These are phyloP conservation scores for Cyprinella venusta DNA, from an alignment of 2,797 vertebrate genomes.

Conservation along the genomic window DNA sequence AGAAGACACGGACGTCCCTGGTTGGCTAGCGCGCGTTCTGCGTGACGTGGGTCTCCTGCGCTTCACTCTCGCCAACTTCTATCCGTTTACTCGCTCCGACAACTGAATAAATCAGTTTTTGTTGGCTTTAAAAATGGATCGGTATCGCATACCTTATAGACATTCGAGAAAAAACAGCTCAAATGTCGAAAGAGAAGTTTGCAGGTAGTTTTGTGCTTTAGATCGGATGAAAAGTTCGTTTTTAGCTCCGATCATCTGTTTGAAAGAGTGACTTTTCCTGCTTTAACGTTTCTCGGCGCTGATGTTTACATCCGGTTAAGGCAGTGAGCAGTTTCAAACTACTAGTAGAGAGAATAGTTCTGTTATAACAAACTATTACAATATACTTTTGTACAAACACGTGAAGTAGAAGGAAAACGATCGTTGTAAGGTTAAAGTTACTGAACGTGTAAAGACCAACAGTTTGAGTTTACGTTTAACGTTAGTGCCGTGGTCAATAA, in stretches of 20 bases:
- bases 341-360: neutral
- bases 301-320: conserved; percentile 58
- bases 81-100: neutral
- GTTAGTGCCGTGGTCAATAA: conserved; percentile 11
- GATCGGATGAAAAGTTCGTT: neutral
- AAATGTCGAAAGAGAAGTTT: conserved; percentile 44
- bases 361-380: neutral
- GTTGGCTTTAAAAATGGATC: conserved; percentile 52
- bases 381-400: neutral
- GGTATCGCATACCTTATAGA: conserved; percentile 34
- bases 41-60: conserved; percentile 33
- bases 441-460: too few species aligned
- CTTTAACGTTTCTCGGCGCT: conserved; percentile 32
- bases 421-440: neutral
- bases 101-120: neutral
- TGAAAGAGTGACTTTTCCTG: conserved; percentile 35
- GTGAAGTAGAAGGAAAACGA: too few species aligned
- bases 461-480: conserved; percentile 7
- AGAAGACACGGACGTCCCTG: conserved; percentile 3
- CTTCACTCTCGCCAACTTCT: neutral
- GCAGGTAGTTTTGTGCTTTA: conserved; percentile 56
- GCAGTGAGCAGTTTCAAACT: conserved; percentile 12
- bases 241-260: conserved; percentile 24
- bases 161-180: conserved; percentile 12
- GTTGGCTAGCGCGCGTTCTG: conserved; percentile 40